Evolutionary conservation across 2,797 vertebrate genomes (phyloP).

Genomic region (Chromis chromis): DNA sequence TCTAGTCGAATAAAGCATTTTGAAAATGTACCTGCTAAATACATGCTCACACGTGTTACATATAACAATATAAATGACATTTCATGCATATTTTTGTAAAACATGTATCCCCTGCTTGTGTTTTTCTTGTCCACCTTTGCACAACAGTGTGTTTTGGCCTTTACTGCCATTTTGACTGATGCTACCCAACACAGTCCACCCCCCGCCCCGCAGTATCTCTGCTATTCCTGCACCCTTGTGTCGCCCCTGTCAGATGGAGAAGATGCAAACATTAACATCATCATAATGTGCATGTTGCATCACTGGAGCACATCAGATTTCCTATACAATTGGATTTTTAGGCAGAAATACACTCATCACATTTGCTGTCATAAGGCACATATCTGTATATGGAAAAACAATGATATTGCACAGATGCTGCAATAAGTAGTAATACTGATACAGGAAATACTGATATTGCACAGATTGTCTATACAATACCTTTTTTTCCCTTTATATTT

Average conservation of each 20-base stretch:
- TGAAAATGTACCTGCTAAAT: background rate
- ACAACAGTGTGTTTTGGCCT: conserved; percentile 9
- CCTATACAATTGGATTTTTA: background rate
- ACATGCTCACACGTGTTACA: background rate
- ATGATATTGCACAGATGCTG: too few relatives aligned
- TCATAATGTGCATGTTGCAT: conserved; percentile 4
- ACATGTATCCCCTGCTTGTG: background rate
- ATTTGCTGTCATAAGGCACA: too few relatives aligned
- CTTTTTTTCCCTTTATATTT: too few relatives aligned
- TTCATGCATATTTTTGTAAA: background rate
- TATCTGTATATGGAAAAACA: background rate
- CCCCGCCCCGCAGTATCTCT: background rate
- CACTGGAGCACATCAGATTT: background rate
- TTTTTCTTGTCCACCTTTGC: conserved; percentile 17
- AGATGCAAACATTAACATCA: background rate
- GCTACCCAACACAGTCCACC: too few relatives aligned
- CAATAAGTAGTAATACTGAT: too few relatives aligned
- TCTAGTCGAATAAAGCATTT: background rate
- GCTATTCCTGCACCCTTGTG: conserved; percentile 16
- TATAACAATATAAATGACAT: background rate
- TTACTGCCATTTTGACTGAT: conserved; percentile 18
- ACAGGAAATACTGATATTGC: too few relatives aligned
- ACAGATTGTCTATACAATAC: too few relatives aligned
- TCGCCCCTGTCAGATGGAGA: background rate
- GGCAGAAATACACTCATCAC: background rate